Evolutionary conservation across 2,797 vertebrate species (phyloP), one percentile per base, ranked within the genome.

Genomic region (Momotus momota): DNA sequence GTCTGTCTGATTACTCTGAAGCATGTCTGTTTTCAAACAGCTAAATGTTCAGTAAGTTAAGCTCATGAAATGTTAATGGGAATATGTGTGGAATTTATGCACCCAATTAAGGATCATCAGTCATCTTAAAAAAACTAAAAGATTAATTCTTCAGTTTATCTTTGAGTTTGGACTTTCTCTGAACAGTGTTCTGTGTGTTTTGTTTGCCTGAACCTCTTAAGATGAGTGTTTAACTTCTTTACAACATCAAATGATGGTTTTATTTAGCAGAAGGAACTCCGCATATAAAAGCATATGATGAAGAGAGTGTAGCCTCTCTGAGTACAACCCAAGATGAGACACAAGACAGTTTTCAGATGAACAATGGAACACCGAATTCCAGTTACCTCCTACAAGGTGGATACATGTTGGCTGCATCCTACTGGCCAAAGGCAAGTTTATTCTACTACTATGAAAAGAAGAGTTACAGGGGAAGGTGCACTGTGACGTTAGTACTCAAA

Each of bases 231-330:
- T 64, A 38, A 58, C 49, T 88, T 40, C 31, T 38, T 67, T 49
- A 19, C 0, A 22, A 25, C 27, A 21, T 54, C 19, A 65, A 80
- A 40, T 79, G 14, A 73, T 81, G 78, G 2, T 91, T 96, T 93
- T 91, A 77, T 94, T 96, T 88, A 99, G 98, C 98, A 97, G 98
- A 99, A 97, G 98, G 98, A 89, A 93, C 98, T 22, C 83, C 98
- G 33, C 98, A 97, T 55, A 96, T 99, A 72, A 99, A 99, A 98
- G 99, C 98, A 51, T 99, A 99, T 33, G 99, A 99, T 82, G 99
- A 99, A 96, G 99, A 99, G 97, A 99, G 99, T 3, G 98, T 99
- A 57, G 99, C 99, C 2, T 99, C 99, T 66, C 97, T 99, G 90
- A 99, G 98, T 97, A 98, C 99, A 7, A 98, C 98, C 18, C 99